These are phyloP conservation scores for Trinectes maculatus DNA, from an alignment of 2,113 vertebrate genomes.

Conservation along the genomic window DNA sequence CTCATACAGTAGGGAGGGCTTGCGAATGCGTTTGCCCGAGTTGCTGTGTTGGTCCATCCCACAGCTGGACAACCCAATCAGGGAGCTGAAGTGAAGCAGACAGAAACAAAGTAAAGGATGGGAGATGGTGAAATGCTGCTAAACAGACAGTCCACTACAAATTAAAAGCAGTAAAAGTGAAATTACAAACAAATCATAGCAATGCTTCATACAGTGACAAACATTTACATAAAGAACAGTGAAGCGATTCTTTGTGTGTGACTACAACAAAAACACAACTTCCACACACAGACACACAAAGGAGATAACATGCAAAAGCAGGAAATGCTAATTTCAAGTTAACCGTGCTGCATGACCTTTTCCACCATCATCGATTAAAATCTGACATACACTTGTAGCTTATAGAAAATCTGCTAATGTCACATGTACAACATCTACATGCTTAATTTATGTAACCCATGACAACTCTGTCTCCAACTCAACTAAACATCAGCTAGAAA, in stretches of 20 bases:
- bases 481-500: constrained; percentile 9
- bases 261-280: no score
- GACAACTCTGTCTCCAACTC: background rate
- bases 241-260: no score
- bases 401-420: background rate
- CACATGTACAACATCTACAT: background rate
- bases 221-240: no score
- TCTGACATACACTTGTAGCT: background rate
- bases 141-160: no score
- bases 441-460: background rate
- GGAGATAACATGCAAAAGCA: no score
- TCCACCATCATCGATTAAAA: background rate
- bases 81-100: constrained; percentile 55
- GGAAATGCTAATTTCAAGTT: no score
- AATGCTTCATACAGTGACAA: no score
- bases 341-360: background rate
- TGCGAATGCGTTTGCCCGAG: constrained; percentile 91
- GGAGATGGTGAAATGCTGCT: background rate
- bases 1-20: constrained; percentile 92
- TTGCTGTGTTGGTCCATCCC: constrained; percentile 72
- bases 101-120: background rate
- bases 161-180: no score
- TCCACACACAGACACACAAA: no score
- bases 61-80: constrained; percentile 68
- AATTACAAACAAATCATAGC: no score